Evolutionary conservation across 2,113 vertebrate species (phyloP).

Genomic region (Catharus bicknelli): DNA sequence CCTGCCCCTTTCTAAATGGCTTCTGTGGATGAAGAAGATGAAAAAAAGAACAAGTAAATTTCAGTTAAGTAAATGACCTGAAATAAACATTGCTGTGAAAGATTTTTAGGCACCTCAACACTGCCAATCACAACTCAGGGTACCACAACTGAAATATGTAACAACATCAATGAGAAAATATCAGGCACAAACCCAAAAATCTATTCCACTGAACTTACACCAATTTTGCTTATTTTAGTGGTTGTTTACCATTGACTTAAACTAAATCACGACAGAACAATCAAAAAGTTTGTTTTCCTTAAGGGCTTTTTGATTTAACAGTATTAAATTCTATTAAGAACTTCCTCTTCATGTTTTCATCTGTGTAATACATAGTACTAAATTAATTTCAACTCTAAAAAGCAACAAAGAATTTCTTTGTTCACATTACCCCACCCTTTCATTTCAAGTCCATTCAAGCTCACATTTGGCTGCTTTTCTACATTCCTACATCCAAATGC

Average conservation of each 20-base stretch:
- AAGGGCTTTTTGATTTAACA: not conserved
- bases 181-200: not conserved
- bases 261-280: not conserved
- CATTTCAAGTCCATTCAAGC: not conserved
- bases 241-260: not conserved
- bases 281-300: not conserved
- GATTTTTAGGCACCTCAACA: not conserved
- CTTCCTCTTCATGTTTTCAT: not conserved
- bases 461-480: not conserved
- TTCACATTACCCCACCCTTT: not conserved
- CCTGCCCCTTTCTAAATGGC: not conserved
- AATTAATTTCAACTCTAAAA: not conserved
- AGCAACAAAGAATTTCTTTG: not conserved
- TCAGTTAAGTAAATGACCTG: not conserved
- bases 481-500: not conserved
- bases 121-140: not conserved
- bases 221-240: not conserved
- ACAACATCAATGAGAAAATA: not conserved
- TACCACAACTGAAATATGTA: constrained; percentile 13
- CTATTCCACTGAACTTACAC: not conserved
- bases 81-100: not conserved
- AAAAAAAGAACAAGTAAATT: not conserved
- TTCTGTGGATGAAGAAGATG: not conserved
- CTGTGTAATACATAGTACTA: not conserved
- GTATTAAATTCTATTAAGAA: not conserved